Evolutionary conservation across 2,888 invertebrate species (phyloP).

Genomic region (Rhodophaea formosa): DNA sequence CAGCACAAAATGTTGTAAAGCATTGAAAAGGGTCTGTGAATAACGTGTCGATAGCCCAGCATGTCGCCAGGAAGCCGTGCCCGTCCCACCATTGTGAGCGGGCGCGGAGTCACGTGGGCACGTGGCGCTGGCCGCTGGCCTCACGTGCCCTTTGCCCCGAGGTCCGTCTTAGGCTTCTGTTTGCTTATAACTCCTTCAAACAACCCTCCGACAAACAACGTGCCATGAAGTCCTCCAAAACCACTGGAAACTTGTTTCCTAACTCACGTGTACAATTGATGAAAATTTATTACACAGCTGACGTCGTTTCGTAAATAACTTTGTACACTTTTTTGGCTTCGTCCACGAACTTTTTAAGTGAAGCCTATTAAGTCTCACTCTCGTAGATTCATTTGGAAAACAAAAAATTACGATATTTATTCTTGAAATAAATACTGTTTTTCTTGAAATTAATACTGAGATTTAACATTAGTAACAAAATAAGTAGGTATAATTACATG

Average conservation of each 20-base stretch:
- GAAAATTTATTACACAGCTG: slow-evolving; percentile 47
- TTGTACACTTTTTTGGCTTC: slow-evolving; percentile 48
- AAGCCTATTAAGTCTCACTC: slow-evolving; percentile 6
- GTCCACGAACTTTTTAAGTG: slow-evolving; percentile 32
- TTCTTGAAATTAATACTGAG: neutral
- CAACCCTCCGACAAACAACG: slow-evolving; percentile 48
- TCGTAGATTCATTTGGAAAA: neutral
- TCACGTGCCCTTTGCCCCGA: slow-evolving; percentile 38
- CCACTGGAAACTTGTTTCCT: slow-evolving; percentile 55
- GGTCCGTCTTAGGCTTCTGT: slow-evolving; percentile 49
- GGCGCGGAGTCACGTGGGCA: slow-evolving; percentile 54
- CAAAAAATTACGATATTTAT: neutral
- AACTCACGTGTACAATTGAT: slow-evolving; percentile 58
- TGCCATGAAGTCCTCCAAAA: slow-evolving; percentile 59
- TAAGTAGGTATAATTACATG: no score
- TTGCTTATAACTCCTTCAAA: slow-evolving; percentile 59
- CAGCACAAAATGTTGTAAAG: slow-evolving; percentile 9
- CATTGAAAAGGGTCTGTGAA: slow-evolving; percentile 5
- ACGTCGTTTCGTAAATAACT: slow-evolving; percentile 39
- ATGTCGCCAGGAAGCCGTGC: slow-evolving; percentile 18
- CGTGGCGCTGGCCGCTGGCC: slow-evolving; percentile 13
- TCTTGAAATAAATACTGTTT: neutral
- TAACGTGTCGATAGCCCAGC: slow-evolving; percentile 14
- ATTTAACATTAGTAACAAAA: no score
- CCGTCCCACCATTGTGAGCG: slow-evolving; percentile 30